Evolutionary conservation across 2,113 vertebrate genomes (phyloP).

Genomic region (Chaenocephalus aceratus): DNA sequence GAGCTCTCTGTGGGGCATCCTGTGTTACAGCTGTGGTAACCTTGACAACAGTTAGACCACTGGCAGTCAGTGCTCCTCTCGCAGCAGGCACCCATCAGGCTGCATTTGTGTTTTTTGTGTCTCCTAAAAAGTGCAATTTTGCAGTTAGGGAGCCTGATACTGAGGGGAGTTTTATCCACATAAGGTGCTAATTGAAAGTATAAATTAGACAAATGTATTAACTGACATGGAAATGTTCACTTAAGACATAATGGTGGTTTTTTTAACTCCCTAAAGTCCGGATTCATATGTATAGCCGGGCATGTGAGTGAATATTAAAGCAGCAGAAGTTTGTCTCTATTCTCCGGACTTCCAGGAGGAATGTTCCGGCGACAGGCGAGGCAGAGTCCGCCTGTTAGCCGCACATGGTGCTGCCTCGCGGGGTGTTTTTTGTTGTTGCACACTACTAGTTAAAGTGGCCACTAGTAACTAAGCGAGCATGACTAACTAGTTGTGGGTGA

Average conservation of each 20-base stretch:
- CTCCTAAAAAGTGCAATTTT: constrained; percentile 11
- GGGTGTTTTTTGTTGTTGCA: constrained; percentile 3
- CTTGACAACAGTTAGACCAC: constrained; percentile 77
- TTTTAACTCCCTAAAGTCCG: neutral
- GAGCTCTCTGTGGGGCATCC: constrained; percentile 39
- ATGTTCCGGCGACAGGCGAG: constrained; percentile 45
- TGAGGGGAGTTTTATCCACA: too few relatives aligned
- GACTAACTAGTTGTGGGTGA: constrained; percentile 87
- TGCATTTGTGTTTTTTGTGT: neutral
- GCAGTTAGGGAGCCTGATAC: neutral
- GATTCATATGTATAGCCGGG: constrained; percentile 1
- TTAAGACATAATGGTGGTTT: too few relatives aligned
- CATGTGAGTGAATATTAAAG: constrained; percentile 1
- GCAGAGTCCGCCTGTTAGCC: constrained; percentile 30
- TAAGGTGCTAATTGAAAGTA: neutral
- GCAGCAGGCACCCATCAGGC: constrained; percentile 20
- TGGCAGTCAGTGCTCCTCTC: constrained; percentile 38
- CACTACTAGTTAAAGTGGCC: constrained; percentile 78
- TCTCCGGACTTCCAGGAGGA: constrained; percentile 47
- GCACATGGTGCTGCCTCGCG: constrained; percentile 39
- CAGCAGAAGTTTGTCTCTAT: constrained; percentile 64
- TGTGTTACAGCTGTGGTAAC: constrained; percentile 73
- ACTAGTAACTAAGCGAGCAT: constrained; percentile 76
- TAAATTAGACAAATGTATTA: neutral
- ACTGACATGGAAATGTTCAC: neutral